Conservation (phyloP, 2,797 vertebrate species). For the Anniella stebbinsi region DNA sequence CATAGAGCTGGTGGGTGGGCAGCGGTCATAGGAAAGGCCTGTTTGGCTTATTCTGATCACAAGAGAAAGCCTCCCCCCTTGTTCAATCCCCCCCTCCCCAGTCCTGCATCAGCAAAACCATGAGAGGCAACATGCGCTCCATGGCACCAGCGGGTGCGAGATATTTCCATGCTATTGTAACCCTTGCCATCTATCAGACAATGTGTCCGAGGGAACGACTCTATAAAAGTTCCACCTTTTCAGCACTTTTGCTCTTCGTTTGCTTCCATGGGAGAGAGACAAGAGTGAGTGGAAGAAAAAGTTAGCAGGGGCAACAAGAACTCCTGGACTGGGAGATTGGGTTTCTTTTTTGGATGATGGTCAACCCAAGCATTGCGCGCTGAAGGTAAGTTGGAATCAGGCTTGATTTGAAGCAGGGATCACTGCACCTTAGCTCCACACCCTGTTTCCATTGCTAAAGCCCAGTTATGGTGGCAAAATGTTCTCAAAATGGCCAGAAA, state of each 20-base stretch:
- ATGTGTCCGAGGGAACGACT: neutral
- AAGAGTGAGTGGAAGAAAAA: too few species aligned
- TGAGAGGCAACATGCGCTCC: neutral
- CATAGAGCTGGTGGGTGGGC: neutral
- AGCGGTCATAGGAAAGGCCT: neutral
- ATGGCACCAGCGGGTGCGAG: conserved; percentile 18
- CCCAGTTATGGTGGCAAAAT: neutral
- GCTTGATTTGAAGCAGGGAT: too few species aligned
- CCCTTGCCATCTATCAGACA: neutral
- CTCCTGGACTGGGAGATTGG: too few species aligned
- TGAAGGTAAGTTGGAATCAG: conserved; percentile 26
- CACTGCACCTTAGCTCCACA: neutral
- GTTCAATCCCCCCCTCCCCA: too few species aligned
- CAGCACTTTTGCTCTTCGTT: neutral
- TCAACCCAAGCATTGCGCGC: neutral
- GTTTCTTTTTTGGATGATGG: neutral
- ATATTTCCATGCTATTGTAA: conserved; percentile 31
- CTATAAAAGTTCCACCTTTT: conserved; percentile 21
- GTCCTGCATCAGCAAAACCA: conserved; percentile 46
- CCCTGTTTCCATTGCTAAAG: too few species aligned
- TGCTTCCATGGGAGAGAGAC: neutral
- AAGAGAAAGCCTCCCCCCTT: neutral
- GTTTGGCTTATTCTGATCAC: neutral
- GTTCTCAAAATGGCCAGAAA: neutral
- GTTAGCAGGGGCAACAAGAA: neutral